Percentiles rank a stretch among this genome's conserved stretches.
Conservation (phyloP, 2,113 vertebrate species). For the Cygnus atratus region DNA sequence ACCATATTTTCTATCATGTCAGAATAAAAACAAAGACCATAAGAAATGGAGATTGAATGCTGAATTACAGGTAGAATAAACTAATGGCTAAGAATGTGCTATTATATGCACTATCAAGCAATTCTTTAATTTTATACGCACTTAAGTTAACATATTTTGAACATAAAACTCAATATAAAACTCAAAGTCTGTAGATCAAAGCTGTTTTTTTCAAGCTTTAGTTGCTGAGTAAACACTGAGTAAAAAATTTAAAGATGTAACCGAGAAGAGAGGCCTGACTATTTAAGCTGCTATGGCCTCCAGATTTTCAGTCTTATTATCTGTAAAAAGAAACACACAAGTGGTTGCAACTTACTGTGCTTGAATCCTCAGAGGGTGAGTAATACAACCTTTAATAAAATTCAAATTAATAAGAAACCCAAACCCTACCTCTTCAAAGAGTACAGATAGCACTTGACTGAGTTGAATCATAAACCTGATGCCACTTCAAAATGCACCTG, state of each 20-base stretch:
- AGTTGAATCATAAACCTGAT: neutral
- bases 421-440: neutral
- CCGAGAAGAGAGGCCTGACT: neutral
- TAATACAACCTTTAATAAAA: neutral
- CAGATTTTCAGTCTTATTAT: neutral
- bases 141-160: neutral
- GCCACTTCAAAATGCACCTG: neutral
- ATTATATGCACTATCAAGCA: neutral
- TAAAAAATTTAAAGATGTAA: neutral
- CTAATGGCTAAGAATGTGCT: neutral
- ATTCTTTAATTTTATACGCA: neutral
- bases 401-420: neutral
- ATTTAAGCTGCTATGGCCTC: neutral
- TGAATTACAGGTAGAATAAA: neutral
- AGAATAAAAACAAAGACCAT: neutral
- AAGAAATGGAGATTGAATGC: neutral
- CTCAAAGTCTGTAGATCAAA: neutral
- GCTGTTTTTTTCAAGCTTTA: neutral
- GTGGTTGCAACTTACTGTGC: neutral
- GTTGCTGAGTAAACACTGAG: neutral
- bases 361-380: neutral
- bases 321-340: neutral
- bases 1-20: neutral
- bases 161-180: neutral
- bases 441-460: neutral